phyloP scores from a whole-genome alignment of 2,797 vertebrate species.

The Rhyacichthys aspro region DNA sequence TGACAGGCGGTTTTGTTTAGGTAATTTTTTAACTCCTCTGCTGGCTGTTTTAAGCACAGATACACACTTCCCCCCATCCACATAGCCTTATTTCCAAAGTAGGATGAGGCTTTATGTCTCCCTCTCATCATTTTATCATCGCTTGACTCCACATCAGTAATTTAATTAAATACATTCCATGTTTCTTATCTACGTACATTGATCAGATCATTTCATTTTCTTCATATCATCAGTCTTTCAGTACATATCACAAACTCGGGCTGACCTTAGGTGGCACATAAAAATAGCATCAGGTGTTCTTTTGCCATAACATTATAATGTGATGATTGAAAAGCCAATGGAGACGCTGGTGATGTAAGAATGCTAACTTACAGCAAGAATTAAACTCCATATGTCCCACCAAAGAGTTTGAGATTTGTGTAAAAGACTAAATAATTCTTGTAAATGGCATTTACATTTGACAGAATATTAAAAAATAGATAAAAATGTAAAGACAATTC shows the following conservation, averaged over 20 bases:
- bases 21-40: conserved; percentile 44
- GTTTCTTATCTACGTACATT: conserved; percentile 24
- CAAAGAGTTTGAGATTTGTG: too few species aligned
- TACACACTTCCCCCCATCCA: conserved; percentile 1
- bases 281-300: not conserved
- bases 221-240: conserved; percentile 20
- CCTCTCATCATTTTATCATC: conserved; percentile 38
- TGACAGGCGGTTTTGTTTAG: conserved; percentile 58
- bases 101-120: conserved; percentile 36
- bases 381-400: too few species aligned
- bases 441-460: too few species aligned
- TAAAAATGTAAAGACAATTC: too few species aligned
- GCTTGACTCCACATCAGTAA: conserved; percentile 25
- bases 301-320: not conserved
- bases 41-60: conserved; percentile 28
- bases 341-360: too few species aligned
- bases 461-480: too few species aligned
- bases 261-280: conserved; percentile 4
- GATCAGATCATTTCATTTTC: conserved; percentile 40
- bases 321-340: not conserved
- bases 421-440: too few species aligned
- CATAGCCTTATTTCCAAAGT: conserved; percentile 39
- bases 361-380: too few species aligned
- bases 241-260: conserved; percentile 4
- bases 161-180: conserved; percentile 50